Percentiles rank a stretch among this genome's conserved stretches.
phyloP scores from a whole-genome alignment of 1,140 invertebrate genomes.

The Calycopis cecrops region DNA sequence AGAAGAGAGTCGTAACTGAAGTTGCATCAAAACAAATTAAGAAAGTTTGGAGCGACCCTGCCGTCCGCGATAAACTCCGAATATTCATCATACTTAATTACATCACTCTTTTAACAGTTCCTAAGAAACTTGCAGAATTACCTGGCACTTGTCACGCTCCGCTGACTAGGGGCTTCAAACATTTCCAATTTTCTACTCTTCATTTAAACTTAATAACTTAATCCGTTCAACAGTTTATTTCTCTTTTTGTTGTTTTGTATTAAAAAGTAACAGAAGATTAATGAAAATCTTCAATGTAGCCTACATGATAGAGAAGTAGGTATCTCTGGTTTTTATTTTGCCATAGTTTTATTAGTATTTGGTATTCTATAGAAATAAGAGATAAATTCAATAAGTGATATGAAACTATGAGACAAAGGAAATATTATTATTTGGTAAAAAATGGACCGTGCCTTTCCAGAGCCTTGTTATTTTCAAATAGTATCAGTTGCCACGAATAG shows the following conservation, averaged over 20 bases:
- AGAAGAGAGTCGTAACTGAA: conserved; percentile 1
- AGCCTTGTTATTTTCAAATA: too few relatives aligned
- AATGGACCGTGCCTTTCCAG: too few relatives aligned
- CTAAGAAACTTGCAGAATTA: conserved; percentile 41
- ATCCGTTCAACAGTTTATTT: conserved; percentile 4
- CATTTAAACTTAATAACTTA: conserved; percentile 11
- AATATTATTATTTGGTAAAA: too few relatives aligned
- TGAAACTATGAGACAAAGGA: too few relatives aligned
- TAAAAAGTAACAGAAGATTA: neutral
- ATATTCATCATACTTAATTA: conserved; percentile 65
- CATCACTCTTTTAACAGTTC: conserved; percentile 53
- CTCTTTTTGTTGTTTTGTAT: neutral
- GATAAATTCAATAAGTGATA: too few relatives aligned
- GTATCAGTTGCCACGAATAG: too few relatives aligned
- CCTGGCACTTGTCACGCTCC: conserved; percentile 39
- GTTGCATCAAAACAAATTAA: conserved; percentile 32
- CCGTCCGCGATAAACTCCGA: conserved; percentile 53
- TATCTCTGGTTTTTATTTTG: too few relatives aligned
- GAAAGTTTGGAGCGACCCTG: conserved; percentile 42
- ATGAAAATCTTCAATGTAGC: too few relatives aligned
- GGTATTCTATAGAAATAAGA: too few relatives aligned
- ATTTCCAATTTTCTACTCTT: conserved; percentile 18
- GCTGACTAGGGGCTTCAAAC: conserved; percentile 36
- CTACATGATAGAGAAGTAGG: too few relatives aligned
- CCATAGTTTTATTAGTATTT: too few relatives aligned